These are phyloP conservation scores for Camponotus vicinus DNA, from an alignment of 1,140 invertebrate species.

Conservation along the genomic window DNA sequence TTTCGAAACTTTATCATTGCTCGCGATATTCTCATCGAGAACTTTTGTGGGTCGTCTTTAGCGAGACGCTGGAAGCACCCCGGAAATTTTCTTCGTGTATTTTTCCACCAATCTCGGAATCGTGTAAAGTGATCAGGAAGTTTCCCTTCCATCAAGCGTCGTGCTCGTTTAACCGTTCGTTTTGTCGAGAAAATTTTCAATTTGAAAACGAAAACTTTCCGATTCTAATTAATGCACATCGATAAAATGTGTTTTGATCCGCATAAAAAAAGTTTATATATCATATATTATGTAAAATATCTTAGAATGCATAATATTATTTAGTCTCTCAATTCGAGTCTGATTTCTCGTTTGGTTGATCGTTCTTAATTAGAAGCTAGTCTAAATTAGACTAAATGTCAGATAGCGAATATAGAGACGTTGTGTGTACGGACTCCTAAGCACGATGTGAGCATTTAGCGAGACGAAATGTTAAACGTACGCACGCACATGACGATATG, in stretches of 20 bases:
- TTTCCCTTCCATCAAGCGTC: neutral
- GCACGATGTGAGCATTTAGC: neutral
- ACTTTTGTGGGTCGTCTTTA: neutral
- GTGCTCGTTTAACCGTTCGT: slow-evolving; percentile 28
- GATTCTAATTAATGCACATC: too few relatives aligned
- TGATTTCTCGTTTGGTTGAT: neutral
- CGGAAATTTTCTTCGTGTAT: slow-evolving; percentile 50
- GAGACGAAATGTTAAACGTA: slow-evolving; percentile 46
- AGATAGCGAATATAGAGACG: neutral
- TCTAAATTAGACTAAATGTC: neutral
- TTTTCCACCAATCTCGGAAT: neutral
- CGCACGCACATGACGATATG: neutral
- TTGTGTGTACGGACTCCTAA: neutral
- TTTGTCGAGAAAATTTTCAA: neutral
- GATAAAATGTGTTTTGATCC: neutral
- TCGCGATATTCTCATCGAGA: neutral
- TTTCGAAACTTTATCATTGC: neutral
- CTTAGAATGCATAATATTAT: neutral
- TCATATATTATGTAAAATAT: neutral
- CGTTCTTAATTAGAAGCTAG: neutral
- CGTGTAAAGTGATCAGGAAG: neutral
- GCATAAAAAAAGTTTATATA: neutral
- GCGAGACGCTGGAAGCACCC: neutral
- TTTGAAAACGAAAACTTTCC: too few relatives aligned
- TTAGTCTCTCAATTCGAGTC: too few relatives aligned